Conservation (phyloP, 2,113 vertebrate species). For the Rhinopithecus roxellana region DNA sequence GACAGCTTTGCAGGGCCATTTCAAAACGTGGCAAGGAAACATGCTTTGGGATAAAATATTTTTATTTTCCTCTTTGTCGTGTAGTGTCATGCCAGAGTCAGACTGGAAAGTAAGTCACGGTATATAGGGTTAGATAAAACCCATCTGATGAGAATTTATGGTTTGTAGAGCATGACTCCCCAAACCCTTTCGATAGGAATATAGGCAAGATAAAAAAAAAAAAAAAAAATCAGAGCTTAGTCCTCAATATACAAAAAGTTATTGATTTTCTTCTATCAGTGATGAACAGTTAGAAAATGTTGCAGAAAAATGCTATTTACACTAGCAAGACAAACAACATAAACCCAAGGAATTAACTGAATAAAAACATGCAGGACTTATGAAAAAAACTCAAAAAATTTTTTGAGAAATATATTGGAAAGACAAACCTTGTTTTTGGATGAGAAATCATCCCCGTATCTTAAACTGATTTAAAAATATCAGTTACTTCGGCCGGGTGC, state of each 20-base stretch:
- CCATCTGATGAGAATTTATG: too few relatives aligned
- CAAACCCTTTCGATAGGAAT: too few relatives aligned
- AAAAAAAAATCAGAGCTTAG: too few relatives aligned
- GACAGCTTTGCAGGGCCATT: too few relatives aligned
- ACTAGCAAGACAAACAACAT: not conserved
- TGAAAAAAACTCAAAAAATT: not conserved
- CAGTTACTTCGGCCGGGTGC: not conserved
- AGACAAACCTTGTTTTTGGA: not conserved
- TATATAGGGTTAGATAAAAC: too few relatives aligned
- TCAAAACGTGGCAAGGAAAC: too few relatives aligned
- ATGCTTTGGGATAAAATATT: too few relatives aligned
- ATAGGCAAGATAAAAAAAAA: too few relatives aligned
- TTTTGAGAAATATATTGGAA: not conserved
- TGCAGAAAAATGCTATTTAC: not conserved
- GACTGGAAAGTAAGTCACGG: too few relatives aligned
- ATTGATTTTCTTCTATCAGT: not conserved
- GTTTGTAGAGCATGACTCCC: too few relatives aligned
- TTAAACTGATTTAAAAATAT: not conserved
- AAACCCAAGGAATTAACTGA: not conserved
- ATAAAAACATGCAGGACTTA: not conserved
- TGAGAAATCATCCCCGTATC: not conserved
- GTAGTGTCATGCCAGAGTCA: too few relatives aligned
- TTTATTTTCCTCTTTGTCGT: too few relatives aligned
- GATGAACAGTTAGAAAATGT: not conserved
- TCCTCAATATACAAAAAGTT: not conserved